Percentiles rank a stretch among this genome's conserved stretches.
phyloP scores from a whole-genome alignment of 2,797 vertebrate genomes.

The Sebastes hubbsi region DNA sequence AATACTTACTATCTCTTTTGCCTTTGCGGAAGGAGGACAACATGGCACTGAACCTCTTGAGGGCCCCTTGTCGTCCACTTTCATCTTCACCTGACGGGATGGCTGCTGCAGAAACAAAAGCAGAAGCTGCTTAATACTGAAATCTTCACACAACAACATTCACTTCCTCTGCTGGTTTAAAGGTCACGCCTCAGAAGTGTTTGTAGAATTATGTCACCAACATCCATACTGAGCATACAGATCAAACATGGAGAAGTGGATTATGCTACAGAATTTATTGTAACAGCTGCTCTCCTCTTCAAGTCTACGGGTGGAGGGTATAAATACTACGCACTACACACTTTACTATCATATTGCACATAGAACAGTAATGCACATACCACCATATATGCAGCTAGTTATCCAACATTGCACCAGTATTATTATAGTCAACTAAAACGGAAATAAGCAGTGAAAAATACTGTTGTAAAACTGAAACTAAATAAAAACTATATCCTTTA shows the following conservation, averaged over 20 bases:
- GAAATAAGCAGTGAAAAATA: too few relatives aligned
- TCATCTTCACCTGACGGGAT: slow-evolving; percentile 60
- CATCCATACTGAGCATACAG: background rate
- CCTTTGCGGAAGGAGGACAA: slow-evolving; percentile 73
- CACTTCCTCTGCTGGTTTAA: background rate
- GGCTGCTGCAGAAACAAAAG: slow-evolving; percentile 17
- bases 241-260: background rate
- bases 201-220: background rate
- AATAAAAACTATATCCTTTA: too few relatives aligned
- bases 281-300: background rate
- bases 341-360: background rate
- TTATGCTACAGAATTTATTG: background rate
- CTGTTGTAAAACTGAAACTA: too few relatives aligned
- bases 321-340: background rate
- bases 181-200: background rate
- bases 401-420: background rate
- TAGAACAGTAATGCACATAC: too few relatives aligned
- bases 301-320: background rate
- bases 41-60: slow-evolving; percentile 80
- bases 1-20: slow-evolving; percentile 75
- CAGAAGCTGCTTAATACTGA: background rate
- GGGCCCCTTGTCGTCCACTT: slow-evolving; percentile 49
- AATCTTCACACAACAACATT: background rate
- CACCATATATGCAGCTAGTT: too few relatives aligned
- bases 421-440: too few relatives aligned